Base-by-base conservation (phyloP, 2,888 invertebrate genomes). In the Lacanobia oleracea region DNA sequence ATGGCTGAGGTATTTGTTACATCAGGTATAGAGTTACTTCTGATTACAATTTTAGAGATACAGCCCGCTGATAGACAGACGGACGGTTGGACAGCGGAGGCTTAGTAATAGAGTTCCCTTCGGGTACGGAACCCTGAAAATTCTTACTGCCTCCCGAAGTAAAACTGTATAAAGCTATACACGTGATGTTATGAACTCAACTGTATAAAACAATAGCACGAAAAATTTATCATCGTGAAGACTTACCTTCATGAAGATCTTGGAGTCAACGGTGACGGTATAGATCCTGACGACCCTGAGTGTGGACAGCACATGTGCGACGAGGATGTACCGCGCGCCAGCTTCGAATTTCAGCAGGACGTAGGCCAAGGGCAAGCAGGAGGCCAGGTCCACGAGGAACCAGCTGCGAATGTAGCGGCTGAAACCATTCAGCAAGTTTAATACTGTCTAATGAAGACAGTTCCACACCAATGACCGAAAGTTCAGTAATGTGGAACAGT, bases 351-450 rank as follows among this genome's bases (percentile, higher is more conserved):
- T 14, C 12, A 91, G 71, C 5, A 91, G 59, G 0, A 87, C 2
- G 71, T 83, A 90, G 0, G 89, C 86, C 1, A 90, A 2, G 0
- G 93, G 93, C 0, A 89, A 27, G 27, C 86, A 79, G 3, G 93
- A 90, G 2, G 88, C 14, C 53, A 93, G 50, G 75, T 94, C 93
- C 7, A 88, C 43, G 10, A 87, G 12, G 67, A 91, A 90, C 90
- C 88, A 91, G 53, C 79, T 61, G 5, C 78, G 79, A 3, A 92
- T 33, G 80, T 93, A 93, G 60, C 73, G 87, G 23, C 93, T 93
- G 86, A 2, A 81, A 83, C 14, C n/a, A 65, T 8, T n/a, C 5
- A 21, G 21, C 2, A 51, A 43, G 12, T 45, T 51, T 18, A 56
- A 21, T 43, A 57, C 1, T 21, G 21, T 23, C n/a, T n/a, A n/a